These are phyloP conservation scores for Melieria picta DNA, from an alignment of 2,888 invertebrate species.

Conservation along the genomic window DNA sequence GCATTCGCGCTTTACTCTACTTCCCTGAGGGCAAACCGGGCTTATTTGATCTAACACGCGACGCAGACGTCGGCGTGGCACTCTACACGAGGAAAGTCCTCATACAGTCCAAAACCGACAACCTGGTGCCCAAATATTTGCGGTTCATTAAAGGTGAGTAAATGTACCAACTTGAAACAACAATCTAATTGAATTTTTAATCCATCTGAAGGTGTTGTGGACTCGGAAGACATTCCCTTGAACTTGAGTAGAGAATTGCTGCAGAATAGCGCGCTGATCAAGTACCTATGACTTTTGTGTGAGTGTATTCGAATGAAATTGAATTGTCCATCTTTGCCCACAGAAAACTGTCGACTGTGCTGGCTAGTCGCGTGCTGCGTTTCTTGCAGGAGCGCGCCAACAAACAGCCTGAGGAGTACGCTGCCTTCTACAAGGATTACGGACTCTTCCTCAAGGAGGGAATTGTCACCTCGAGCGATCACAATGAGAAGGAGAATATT, in stretches of 20 bases:
- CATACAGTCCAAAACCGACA: conserved; percentile 90
- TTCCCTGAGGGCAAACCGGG: conserved; percentile 94
- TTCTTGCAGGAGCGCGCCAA: conserved; percentile 86
- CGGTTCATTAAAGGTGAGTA: conserved; percentile 84
- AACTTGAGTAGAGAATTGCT: conserved; percentile 95
- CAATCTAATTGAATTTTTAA: background rate
- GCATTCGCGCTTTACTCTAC: conserved; percentile 89
- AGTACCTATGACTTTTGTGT: conserved; percentile 58
- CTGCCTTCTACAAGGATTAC: conserved; percentile 90
- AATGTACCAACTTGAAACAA: background rate
- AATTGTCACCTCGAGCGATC: conserved; percentile 85
- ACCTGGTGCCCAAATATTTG: conserved; percentile 93
- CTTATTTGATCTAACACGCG: conserved; percentile 88
- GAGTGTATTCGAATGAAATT: background rate
- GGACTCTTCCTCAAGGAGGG: conserved; percentile 95
- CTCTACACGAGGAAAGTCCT: conserved; percentile 92
- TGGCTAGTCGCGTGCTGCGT: conserved; percentile 84
- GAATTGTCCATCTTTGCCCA: background rate
- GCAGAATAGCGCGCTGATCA: conserved; percentile 92
- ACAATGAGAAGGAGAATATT: conserved; percentile 88
- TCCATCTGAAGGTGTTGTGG: conserved; percentile 77
- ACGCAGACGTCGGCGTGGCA: conserved; percentile 85
- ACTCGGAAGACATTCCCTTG: conserved; percentile 97
- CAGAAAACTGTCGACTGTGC: conserved; percentile 83
- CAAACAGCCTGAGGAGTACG: conserved; percentile 84